These are phyloP conservation scores for Cyrtorhinus lividipennis DNA, from an alignment of 1,140 invertebrate genomes.

Conservation along the genomic window DNA sequence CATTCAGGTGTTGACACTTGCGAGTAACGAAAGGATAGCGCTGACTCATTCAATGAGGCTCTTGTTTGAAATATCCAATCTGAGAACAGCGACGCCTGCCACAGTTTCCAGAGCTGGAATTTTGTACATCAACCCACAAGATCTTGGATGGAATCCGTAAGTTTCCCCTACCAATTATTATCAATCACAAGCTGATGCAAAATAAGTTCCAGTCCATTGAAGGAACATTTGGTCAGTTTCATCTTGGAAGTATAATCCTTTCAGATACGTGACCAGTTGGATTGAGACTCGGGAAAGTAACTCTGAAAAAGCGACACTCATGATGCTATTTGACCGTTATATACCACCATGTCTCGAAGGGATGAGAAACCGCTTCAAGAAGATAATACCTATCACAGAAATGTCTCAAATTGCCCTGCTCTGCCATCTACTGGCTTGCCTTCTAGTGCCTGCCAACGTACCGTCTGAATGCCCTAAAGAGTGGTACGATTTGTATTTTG, in stretches of 20 bases:
- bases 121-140: slow-evolving; percentile 82
- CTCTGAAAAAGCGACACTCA: slow-evolving; percentile 73
- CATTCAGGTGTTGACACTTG: slow-evolving; percentile 75
- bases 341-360: slow-evolving; percentile 82
- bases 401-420: slow-evolving; percentile 89
- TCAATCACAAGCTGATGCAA: too few species aligned
- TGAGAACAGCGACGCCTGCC: slow-evolving; percentile 90
- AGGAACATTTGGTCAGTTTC: too few species aligned
- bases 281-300: slow-evolving; percentile 68
- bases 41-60: slow-evolving; percentile 83
- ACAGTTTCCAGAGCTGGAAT: slow-evolving; percentile 92
- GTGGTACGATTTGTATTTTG: slow-evolving; percentile 89
- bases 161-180: too few species aligned
- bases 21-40: slow-evolving; percentile 92
- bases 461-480: slow-evolving; percentile 82
- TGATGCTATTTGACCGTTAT: slow-evolving; percentile 92
- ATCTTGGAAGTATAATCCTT: too few species aligned
- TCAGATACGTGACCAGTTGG: slow-evolving; percentile 78
- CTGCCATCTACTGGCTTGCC: slow-evolving; percentile 74
- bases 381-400: slow-evolving; percentile 85
- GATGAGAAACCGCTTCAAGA: slow-evolving; percentile 75
- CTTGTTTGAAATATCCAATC: slow-evolving; percentile 90
- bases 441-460: slow-evolving; percentile 70
- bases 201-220: too few species aligned
- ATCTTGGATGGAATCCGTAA: slow-evolving; percentile 95